These are phyloP conservation scores for Microdon myrmicae DNA, from an alignment of 2,888 invertebrate genomes.

Conservation along the genomic window DNA sequence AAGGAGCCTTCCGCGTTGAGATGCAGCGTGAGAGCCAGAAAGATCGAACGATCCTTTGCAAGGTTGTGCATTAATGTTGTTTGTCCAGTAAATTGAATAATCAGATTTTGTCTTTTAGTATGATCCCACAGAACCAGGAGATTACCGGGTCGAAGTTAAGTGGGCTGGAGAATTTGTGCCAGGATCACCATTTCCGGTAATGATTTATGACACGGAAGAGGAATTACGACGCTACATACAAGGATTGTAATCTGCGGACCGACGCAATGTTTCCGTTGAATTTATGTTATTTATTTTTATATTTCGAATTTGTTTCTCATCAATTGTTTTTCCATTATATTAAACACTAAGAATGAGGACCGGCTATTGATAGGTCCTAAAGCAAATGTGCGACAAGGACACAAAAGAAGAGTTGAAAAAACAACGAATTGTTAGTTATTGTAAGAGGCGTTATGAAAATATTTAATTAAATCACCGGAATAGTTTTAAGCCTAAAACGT, in stretches of 20 bases:
- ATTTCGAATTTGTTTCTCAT: constrained; percentile 40
- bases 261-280: constrained; percentile 4
- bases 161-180: constrained; percentile 99
- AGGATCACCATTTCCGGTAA: constrained; percentile 97
- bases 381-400: constrained; percentile 1
- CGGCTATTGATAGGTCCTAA: constrained; percentile 23
- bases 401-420: background rate
- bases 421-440: constrained; percentile 36
- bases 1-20: constrained; percentile 99
- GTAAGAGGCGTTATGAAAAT: constrained; percentile 26
- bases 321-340: constrained; percentile 36
- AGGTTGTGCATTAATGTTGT: constrained; percentile 68
- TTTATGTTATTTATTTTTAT: constrained; percentile 30
- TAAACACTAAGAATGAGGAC: constrained; percentile 29
- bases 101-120: constrained; percentile 69
- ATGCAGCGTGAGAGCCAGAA: constrained; percentile 99
- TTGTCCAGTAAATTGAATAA: background rate
- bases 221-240: constrained; percentile 81
- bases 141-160: constrained; percentile 95
- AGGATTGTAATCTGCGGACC: constrained; percentile 55
- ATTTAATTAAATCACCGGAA: constrained; percentile 24
- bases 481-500: constrained; percentile 27
- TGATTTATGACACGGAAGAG: constrained; percentile 99
- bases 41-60: constrained; percentile 97
- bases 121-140: constrained; percentile 98